phyloP scores from a whole-genome alignment of 2,113 vertebrate genomes.

The Mohoua ochrocephala region DNA sequence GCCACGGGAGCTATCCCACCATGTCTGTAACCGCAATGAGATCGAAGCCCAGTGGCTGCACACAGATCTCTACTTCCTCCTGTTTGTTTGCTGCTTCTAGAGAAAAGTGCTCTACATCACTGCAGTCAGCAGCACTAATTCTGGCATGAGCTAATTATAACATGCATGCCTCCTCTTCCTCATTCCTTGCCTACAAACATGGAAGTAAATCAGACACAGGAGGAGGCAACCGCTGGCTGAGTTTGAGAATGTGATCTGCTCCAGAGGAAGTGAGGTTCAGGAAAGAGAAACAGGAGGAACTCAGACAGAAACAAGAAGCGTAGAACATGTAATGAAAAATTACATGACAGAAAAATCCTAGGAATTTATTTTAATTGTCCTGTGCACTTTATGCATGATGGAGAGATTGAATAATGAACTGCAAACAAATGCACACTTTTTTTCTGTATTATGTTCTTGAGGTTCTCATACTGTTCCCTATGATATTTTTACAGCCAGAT shows the following conservation, averaged over 20 bases:
- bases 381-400: neutral
- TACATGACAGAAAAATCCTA: neutral
- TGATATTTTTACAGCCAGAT: neutral
- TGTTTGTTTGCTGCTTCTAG: neutral
- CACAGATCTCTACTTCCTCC: neutral
- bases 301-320: neutral
- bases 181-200: neutral
- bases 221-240: neutral
- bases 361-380: neutral
- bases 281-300: neutral
- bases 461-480: neutral
- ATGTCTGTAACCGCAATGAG: neutral
- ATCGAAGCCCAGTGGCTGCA: neutral
- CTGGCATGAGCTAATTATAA: neutral
- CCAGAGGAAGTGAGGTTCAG: conserved; percentile 17
- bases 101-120: neutral
- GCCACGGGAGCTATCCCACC: neutral
- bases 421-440: neutral
- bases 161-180: neutral
- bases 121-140: neutral
- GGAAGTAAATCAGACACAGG: neutral
- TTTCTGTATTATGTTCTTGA: neutral
- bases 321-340: fast-evolving
- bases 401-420: neutral
- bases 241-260: neutral